A percentile compares a stretch with the other conserved stretches of the same genome.
These are phyloP conservation scores for Drepanosiphum platanoidis DNA, from an alignment of 2,888 invertebrate genomes.

Conservation along the genomic window DNA sequence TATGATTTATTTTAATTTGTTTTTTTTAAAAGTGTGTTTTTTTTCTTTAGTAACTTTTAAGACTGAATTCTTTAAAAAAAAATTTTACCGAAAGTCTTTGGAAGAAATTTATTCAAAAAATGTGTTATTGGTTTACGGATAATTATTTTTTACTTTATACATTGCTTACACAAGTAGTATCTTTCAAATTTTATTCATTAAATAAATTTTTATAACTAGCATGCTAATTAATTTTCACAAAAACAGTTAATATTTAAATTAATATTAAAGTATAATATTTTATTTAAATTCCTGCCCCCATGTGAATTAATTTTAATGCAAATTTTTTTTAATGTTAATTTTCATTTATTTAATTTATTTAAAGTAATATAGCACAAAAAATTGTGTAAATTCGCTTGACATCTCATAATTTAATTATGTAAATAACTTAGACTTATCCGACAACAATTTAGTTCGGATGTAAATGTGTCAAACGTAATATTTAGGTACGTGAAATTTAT, in stretches of 20 bases:
- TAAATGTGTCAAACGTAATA: slow-evolving; percentile 19
- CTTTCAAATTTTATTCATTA: slow-evolving; percentile 29
- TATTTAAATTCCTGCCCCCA: not conserved
- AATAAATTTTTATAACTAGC: not conserved
- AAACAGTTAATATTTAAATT: not conserved
- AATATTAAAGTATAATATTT: no score
- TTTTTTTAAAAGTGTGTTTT: slow-evolving; percentile 43
- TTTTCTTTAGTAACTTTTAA: slow-evolving; percentile 57
- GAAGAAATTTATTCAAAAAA: slow-evolving; percentile 39
- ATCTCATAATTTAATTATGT: not conserved
- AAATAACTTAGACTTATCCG: not conserved
- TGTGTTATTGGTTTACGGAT: slow-evolving; percentile 1
- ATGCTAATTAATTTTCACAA: not conserved
- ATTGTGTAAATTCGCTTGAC: not conserved
- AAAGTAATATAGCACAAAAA: not conserved
- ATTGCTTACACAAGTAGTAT: slow-evolving; percentile 7
- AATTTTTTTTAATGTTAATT: slow-evolving; percentile 10
- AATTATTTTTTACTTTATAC: slow-evolving; percentile 21
- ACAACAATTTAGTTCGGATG: not conserved
- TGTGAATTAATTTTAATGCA: not conserved
- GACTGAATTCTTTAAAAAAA: slow-evolving; percentile 55
- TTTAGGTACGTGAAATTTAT: not conserved
- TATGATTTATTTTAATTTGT: slow-evolving; percentile 41
- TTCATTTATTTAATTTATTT: slow-evolving; percentile 19
- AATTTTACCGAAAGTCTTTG: slow-evolving; percentile 41